Evolutionary conservation across 2,797 vertebrate genomes (phyloP), one percentile per base, ranked within the genome.

Genomic region (Lagocephalus sceleratus): DNA sequence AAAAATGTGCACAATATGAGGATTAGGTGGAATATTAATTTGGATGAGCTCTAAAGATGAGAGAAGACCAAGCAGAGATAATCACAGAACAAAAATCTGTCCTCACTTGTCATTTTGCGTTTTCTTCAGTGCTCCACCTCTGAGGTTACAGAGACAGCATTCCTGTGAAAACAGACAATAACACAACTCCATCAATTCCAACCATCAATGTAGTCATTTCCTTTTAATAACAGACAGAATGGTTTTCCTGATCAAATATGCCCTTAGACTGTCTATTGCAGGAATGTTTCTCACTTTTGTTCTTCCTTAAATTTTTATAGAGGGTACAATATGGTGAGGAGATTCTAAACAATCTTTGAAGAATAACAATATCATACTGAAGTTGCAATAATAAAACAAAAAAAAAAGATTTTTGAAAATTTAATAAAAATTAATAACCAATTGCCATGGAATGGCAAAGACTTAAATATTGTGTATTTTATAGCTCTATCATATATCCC

Each of bases 41-140:
- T 14, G 11, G 51, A 51, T 46, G 61, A 51, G 54, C 66, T 68
- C 63, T 66, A 53, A 64, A 75, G 76, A 82, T 74, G 51, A 66
- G 32, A 51, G 56, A 78, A 63, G 42, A 78, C 52, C 63, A 48
- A 51, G 60, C 46, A 20, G 64, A 58, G 47, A 39, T 71, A 64
- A 79, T 75, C 41, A 32, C 41, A 40, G 25, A 74, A 69, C 53
- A 76, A 79, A 82, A 68, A 68, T 72, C 22, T 16, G 23, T 57
- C 92, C 42, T 94, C 89, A 97, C 97, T 92, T 94, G 78, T 94
- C 85, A 47, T 96, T 93, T 54, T 91, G 92, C 46, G 97, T 98
- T 89, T 92, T 88, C 84, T 99, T 98, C 67, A 99, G 90, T n/a
- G 96, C 97, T 53, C 97, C 97, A 46, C 97, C 97, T 90, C 96